Percentiles rank a stretch among this genome's conserved stretches.
Evolutionary conservation across 2,113 vertebrate genomes (phyloP).

Genomic region (Saccopteryx leptura): DNA sequence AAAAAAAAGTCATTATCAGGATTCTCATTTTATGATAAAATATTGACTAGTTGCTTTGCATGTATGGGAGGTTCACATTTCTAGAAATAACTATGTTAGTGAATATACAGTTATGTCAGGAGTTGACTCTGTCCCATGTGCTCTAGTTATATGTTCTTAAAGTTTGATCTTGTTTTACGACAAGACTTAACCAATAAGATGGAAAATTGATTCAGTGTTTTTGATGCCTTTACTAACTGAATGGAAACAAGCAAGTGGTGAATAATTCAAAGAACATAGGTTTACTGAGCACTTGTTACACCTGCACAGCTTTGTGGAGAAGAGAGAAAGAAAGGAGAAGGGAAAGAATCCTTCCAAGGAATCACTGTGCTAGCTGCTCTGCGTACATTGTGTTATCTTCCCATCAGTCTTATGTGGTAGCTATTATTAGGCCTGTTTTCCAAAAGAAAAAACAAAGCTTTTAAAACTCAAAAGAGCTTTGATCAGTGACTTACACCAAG

Average conservation of each 20-base stretch:
- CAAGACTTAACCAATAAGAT: not conserved
- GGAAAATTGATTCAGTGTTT: not conserved
- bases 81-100: not conserved
- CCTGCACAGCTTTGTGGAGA: not conserved
- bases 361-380: not conserved
- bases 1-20: not conserved
- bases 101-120: not conserved
- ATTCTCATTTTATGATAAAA: not conserved
- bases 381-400: too few relatives aligned
- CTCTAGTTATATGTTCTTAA: not conserved
- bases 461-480: not conserved
- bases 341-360: not conserved
- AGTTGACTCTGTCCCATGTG: not conserved
- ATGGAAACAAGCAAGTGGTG: not conserved
- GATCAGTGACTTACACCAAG: not conserved
- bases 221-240: not conserved
- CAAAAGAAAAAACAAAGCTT: not conserved
- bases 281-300: not conserved
- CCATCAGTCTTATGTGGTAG: not conserved
- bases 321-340: not conserved
- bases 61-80: not conserved
- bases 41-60: not conserved
- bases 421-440: not conserved
- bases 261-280: not conserved
- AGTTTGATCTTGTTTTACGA: slow-evolving; percentile 12